phyloP scores from a whole-genome alignment of 2,888 invertebrate genomes.

The Drosophila nigricruria region DNA sequence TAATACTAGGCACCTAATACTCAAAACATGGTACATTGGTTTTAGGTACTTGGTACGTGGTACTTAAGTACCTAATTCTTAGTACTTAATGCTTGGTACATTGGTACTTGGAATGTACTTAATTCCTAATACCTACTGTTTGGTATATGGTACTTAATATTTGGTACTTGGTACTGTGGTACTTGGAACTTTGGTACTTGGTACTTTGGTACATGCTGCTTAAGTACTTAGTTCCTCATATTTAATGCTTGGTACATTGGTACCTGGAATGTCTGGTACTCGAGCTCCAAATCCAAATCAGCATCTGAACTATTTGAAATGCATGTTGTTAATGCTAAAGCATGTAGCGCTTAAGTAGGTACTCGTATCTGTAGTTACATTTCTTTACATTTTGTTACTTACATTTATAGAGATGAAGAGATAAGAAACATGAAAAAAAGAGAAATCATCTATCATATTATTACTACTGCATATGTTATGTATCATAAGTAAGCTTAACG shows the following conservation, averaged over 20 bases:
- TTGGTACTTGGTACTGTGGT: not conserved
- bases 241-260: not conserved
- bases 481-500: conserved; percentile 47
- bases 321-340: conserved; percentile 79
- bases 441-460: conserved; percentile 35
- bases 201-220: not conserved
- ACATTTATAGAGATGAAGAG: conserved; percentile 65
- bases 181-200: not conserved
- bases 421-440: too few species aligned
- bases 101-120: not conserved
- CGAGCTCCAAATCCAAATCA: conserved; percentile 19
- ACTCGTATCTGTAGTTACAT: conserved; percentile 68
- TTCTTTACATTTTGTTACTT: conserved; percentile 74
- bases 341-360: conserved; percentile 81
- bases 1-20: not conserved
- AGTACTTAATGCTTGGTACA: not conserved
- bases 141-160: not conserved
- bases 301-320: conserved; percentile 53
- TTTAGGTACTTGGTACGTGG: not conserved
- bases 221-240: not conserved
- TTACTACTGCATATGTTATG: conserved; percentile 15
- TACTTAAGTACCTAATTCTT: not conserved
- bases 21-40: not conserved
- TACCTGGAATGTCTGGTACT: conserved; percentile 44
- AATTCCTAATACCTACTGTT: too few species aligned